Percentiles rank a stretch among this genome's conserved stretches.
Conservation (phyloP, 2,113 vertebrate genomes). For the Coreoperca whiteheadi region DNA sequence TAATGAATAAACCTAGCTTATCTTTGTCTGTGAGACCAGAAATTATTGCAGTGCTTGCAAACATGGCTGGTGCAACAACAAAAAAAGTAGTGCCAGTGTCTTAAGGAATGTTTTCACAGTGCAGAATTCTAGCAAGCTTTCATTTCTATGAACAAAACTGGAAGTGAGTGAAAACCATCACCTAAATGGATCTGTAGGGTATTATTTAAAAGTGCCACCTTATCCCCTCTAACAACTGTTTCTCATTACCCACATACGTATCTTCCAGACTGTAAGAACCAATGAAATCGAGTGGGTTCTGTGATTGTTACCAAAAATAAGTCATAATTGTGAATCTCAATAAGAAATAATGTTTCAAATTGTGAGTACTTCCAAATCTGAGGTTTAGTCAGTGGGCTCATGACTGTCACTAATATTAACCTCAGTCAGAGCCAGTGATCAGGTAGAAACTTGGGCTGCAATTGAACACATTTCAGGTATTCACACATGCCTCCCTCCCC, state of each 20-base stretch:
- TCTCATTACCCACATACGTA: background rate
- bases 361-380: background rate
- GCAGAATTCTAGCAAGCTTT: background rate
- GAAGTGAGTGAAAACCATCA: background rate
- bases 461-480: background rate
- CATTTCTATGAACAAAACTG: background rate
- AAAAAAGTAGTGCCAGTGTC: background rate
- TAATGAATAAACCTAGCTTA: background rate
- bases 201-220: background rate
- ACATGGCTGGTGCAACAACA: background rate
- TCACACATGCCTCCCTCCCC: background rate
- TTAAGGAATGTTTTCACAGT: conserved; percentile 39
- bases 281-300: background rate
- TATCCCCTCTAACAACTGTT: background rate
- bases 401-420: background rate
- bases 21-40: background rate
- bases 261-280: background rate
- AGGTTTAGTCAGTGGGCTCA: background rate
- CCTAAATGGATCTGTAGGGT: too few relatives aligned
- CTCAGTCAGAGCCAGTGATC: background rate
- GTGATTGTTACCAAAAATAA: background rate
- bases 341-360: background rate
- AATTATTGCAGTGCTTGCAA: background rate
- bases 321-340: background rate
- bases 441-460: background rate